Base-by-base conservation (phyloP, 2,888 invertebrate species). In the Dinocampus coccinellae region DNA sequence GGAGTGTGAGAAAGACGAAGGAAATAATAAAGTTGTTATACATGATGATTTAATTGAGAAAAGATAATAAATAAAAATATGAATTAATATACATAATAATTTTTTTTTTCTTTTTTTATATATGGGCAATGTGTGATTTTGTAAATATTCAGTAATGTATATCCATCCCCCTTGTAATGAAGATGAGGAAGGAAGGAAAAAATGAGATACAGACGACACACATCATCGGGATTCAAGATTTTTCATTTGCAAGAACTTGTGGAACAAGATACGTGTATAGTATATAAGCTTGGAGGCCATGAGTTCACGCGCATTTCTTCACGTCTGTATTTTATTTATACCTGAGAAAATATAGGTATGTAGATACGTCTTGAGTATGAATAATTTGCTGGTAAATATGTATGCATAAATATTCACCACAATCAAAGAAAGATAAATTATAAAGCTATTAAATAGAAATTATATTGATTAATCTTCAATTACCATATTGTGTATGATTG, bases 371-470 rank as follows among this genome's bases (percentile, higher is more conserved):
- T 36, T 24, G 53, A 53, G 22, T 39, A 53, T 66, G 55, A 65
- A 66, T 66, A 57, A 66, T 66, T 66, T 57, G 7, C 57, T 39
- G 26, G 36, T 57, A n/a, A 24, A 55, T 39, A 66, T 36, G 34
- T 53, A 57, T 57, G 16, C 36, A 39, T 16, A 47, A 16, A 47
- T 20, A 16, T 9, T 33, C 47, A 63, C 26, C 47, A 7, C 16
- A 58, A 33, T 58, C 20, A 20, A 34, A 58, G 47, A 47, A n/a
- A 16, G 16, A 47, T 47, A 26, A 33, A 52, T 52, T n/a, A 16
- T 58, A 66, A n/a, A 24, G 34, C 24, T 22, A 57, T 42, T 61
- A 66, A 87, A 83, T 80, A 75, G 75, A 68, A 81, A 77, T 66
- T 75, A 76, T 39, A 74, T 73, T 11, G 73, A 75, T 67, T 77